Conservation (phyloP, 1,140 invertebrate genomes). For the Bombus impatiens region DNA sequence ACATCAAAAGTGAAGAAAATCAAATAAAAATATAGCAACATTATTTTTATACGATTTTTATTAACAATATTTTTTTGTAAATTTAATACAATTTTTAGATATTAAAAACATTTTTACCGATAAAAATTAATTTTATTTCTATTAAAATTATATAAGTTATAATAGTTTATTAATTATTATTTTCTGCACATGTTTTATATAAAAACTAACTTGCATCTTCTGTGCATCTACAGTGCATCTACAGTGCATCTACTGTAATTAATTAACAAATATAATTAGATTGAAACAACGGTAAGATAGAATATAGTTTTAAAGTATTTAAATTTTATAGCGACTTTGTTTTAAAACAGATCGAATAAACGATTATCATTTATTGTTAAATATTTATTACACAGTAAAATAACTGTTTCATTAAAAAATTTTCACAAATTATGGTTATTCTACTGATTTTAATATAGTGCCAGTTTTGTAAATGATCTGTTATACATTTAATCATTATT, state of each 20-base stretch:
- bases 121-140: background rate
- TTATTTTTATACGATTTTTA: conserved; percentile 4
- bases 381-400: background rate
- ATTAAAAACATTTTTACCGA: background rate
- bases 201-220: too few relatives aligned
- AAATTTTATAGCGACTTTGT: background rate
- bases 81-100: background rate
- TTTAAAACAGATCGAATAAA: background rate
- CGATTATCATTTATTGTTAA: background rate
- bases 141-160: background rate
- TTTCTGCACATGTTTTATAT: background rate
- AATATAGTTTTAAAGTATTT: background rate
- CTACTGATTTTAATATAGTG: background rate
- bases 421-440: background rate
- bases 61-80: conserved; percentile 6
- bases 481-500: background rate
- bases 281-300: too few relatives aligned
- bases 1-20: background rate
- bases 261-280: too few relatives aligned
- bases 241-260: too few relatives aligned
- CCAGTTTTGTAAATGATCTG: background rate
- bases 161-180: background rate
- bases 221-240: too few relatives aligned
- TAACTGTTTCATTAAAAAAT: too few relatives aligned
- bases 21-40: background rate